Evolutionary conservation across 2,888 invertebrate species (phyloP).

Genomic region (Megastigmus dorsalis): DNA sequence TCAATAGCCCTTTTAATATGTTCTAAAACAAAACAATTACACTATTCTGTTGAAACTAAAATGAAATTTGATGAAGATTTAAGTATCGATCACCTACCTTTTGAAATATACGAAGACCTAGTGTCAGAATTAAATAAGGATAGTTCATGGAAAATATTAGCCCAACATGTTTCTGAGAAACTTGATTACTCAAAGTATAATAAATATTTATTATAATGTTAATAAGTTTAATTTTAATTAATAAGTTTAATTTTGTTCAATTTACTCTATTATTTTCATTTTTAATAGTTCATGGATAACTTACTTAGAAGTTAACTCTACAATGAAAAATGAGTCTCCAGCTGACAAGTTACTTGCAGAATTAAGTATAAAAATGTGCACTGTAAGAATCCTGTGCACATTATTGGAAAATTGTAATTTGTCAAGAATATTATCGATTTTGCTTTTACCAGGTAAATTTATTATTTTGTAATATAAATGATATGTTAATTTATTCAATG

Average conservation of each 20-base stretch:
- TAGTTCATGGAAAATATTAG: constrained; percentile 61
- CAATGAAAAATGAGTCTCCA: constrained; percentile 54
- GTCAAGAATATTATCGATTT: constrained; percentile 59
- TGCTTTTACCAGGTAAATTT: constrained; percentile 63
- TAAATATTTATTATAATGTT: no score
- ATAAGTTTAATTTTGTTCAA: no score
- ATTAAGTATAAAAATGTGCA: constrained; percentile 64
- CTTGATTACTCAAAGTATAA: constrained; percentile 61
- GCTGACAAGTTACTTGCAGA: constrained; percentile 63
- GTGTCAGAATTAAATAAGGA: constrained; percentile 60
- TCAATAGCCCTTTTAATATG: no score
- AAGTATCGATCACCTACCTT: constrained; percentile 60
- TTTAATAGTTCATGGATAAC: constrained; percentile 59
- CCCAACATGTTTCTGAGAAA: constrained; percentile 59
- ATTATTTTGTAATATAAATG: no score
- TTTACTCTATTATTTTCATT: background rate
- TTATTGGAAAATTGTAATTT: constrained; percentile 63
- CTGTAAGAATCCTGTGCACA: constrained; percentile 61
- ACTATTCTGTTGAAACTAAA: no score
- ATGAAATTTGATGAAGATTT: constrained; percentile 57
- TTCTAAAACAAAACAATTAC: no score
- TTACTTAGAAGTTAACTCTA: constrained; percentile 54
- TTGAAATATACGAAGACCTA: constrained; percentile 60
- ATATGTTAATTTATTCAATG: background rate
- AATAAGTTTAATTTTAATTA: no score